Evolutionary conservation across 2,113 vertebrate genomes (phyloP).

Genomic region (Cryptotis parvus): DNA sequence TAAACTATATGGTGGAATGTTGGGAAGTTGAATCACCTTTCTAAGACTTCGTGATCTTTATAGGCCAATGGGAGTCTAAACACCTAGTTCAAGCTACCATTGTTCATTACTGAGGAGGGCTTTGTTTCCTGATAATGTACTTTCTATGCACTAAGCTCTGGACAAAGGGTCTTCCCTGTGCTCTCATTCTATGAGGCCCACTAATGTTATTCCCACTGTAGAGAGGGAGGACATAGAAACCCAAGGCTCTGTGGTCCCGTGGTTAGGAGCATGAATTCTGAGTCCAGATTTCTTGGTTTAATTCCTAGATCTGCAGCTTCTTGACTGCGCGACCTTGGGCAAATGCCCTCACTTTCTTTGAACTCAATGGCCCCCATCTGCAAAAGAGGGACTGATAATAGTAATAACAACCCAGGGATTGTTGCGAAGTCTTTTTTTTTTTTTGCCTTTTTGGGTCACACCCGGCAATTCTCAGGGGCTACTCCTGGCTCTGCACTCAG

Average conservation of each 20-base stretch:
- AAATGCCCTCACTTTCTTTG: background rate
- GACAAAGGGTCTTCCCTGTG: background rate
- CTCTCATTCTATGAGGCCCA: background rate
- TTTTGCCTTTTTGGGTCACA: too few species aligned
- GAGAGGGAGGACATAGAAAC: background rate
- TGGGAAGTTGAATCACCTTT: background rate
- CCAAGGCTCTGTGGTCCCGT: background rate
- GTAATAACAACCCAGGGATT: background rate
- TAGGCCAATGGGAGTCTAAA: background rate
- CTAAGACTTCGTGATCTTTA: slow-evolving; percentile 6
- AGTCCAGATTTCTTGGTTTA: background rate
- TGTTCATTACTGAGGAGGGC: background rate
- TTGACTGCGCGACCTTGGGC: background rate
- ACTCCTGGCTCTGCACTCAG: too few species aligned
- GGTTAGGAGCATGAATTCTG: background rate
- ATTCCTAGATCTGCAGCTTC: background rate
- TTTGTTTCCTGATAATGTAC: background rate
- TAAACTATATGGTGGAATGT: too few species aligned
- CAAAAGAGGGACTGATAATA: background rate
- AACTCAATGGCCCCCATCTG: background rate
- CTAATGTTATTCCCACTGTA: background rate
- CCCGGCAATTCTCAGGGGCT: too few species aligned
- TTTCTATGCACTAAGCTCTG: background rate
- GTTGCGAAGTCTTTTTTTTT: background rate
- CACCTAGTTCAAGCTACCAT: background rate